Base-by-base conservation (phyloP, 2,113 vertebrate species). In the Dunckerocampus dactyliophorus region DNA sequence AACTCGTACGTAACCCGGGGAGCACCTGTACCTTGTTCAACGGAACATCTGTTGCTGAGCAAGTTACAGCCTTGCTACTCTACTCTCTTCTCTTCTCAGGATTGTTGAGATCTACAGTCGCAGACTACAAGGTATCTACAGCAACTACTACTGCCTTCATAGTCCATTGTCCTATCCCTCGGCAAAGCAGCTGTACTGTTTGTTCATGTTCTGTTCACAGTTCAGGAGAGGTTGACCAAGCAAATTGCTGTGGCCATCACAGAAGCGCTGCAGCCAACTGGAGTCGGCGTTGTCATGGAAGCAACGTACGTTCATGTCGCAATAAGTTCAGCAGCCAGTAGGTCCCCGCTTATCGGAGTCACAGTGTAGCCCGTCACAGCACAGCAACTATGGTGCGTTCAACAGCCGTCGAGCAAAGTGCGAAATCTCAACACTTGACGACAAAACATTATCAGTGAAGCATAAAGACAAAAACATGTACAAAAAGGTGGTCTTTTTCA, bases 81-180 rank as follows among this genome's bases (percentile, higher is more conserved):
- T 8, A 64, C 17, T 47, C 10, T 66, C 8, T 1, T 46, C 34
- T 58, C 20, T 19, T 63, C 64, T 65, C 70, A 98, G 97, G 90
- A 98, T 99, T 1, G 97, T 99, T 80, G 97, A 99, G 89, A 98
- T 99, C 72, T 99, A 98, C 85, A 98, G 97, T 56, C 92, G 97
- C 77, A 90, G 97, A 84, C 86, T 99, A 67, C 97, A 99, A 93
- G 96, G 97, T 62, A 51, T 6, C 8, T 6, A 22, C 12, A 13
- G 4, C 7, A 61, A 45, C 42, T 48, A 19, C 15, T 10, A 19
- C 17, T 1, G 14, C 24, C 2, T 28, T 28, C 24, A 5, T 3
- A 7, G 50, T 52, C 13, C 51, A 47, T 8, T 19, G 48, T 28
- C 28, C 47, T 37, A 22, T 6, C 31, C 34, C 13, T 21, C 7